Evolutionary conservation across 2,888 invertebrate species (phyloP).

Genomic region (Scaptodrosophila latifasciaeformis): DNA sequence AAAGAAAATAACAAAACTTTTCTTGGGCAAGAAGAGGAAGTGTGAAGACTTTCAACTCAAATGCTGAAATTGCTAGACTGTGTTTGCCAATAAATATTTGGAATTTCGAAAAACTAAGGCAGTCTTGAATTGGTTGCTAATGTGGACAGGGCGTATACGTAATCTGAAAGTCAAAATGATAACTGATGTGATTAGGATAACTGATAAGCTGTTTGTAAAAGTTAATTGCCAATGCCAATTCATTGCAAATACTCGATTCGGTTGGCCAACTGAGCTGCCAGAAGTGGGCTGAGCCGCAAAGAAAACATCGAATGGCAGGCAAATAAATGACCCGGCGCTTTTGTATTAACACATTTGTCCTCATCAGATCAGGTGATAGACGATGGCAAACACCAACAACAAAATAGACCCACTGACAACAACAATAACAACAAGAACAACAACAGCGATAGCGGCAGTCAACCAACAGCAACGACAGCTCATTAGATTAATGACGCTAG

Average conservation of each 20-base stretch:
- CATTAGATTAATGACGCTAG: constrained; percentile 67
- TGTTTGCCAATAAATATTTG: no score
- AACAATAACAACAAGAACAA: constrained; percentile 5
- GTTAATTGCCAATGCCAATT: constrained; percentile 42
- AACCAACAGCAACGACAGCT: constrained; percentile 39
- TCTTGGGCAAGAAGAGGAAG: neutral
- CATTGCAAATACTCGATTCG: no score
- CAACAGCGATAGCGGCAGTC: constrained; percentile 16
- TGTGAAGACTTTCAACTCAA: constrained; percentile 5
- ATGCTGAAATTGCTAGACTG: no score
- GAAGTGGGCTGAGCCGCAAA: no score
- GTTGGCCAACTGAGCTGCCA: no score
- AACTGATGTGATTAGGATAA: no score
- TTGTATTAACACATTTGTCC: constrained; percentile 42
- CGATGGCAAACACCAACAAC: constrained; percentile 16
- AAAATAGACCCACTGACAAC: constrained; percentile 4
- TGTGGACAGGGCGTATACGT: neutral
- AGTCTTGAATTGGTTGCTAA: no score
- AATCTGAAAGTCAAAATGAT: no score
- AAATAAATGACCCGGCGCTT: neutral
- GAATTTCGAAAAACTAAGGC: no score
- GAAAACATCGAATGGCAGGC: neutral
- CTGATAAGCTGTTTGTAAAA: no score
- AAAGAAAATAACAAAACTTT: neutral
- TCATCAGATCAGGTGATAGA: constrained; percentile 44